Percentiles rank a stretch among this genome's conserved stretches.
Conservation (phyloP, 2,888 invertebrate genomes). For the Lampropteryx suffumata region DNA sequence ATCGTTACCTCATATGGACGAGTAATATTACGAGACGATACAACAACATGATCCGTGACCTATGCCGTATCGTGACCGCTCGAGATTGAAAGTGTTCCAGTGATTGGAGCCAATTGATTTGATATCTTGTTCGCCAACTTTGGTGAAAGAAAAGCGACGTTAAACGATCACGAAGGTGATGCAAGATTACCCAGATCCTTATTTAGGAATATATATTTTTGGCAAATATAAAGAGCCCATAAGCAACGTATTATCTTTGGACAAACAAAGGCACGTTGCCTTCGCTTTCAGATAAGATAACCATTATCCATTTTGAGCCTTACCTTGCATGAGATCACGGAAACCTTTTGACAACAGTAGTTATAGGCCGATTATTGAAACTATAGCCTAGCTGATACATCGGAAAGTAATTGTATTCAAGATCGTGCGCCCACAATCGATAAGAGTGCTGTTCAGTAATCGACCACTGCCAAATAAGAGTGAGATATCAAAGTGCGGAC, state of each 20-base stretch:
- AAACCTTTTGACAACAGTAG: conserved; percentile 25
- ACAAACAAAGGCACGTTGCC: conserved; percentile 55
- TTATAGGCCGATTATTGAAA: conserved; percentile 22
- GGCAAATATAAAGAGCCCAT: conserved; percentile 53
- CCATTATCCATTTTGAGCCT: conserved; percentile 29
- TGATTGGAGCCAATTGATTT: conserved; percentile 26
- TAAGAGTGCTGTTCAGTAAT: conserved; percentile 47
- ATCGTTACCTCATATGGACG: conserved; percentile 44
- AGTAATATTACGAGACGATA: conserved; percentile 34
- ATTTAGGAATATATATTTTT: conserved; percentile 34
- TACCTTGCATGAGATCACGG: conserved; percentile 27
- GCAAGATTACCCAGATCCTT: conserved; percentile 23
- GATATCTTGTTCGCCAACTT: conserved; percentile 29
- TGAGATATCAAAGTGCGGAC: conserved; percentile 59
- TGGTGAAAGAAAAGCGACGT: conserved; percentile 21
- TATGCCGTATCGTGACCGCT: conserved; percentile 43
- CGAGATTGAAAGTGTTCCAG: conserved; percentile 43
- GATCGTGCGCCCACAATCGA: conserved; percentile 33
- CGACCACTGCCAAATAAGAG: conserved; percentile 63
- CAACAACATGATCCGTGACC: conserved; percentile 37
- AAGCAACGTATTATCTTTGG: conserved; percentile 43
- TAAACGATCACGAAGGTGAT: conserved; percentile 12
- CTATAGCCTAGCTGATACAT: conserved; percentile 22
- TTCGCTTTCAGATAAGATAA: conserved; percentile 34
- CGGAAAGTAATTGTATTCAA: conserved; percentile 29